A percentile compares a stretch with the other conserved stretches of the same genome.
These are phyloP conservation scores for Boulengeromyrus knoepffleri DNA, from an alignment of 2,113 vertebrate species.

Conservation along the genomic window DNA sequence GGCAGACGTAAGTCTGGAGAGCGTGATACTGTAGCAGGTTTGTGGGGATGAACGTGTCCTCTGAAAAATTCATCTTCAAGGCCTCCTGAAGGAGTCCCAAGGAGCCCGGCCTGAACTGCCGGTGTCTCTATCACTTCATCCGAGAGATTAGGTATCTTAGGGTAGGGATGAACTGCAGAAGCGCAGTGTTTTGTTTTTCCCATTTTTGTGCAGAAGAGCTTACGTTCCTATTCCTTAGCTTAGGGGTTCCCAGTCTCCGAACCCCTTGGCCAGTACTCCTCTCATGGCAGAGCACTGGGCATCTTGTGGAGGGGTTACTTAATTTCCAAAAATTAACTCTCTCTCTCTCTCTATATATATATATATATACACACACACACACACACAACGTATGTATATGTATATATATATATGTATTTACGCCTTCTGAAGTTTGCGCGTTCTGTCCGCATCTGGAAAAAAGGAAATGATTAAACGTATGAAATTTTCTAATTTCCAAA, in stretches of 20 bases:
- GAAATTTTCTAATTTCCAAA: no score
- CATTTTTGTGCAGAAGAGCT: not conserved
- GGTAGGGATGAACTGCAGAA: not conserved
- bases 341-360: no score
- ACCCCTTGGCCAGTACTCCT: not conserved
- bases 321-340: not conserved
- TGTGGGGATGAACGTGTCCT: not conserved
- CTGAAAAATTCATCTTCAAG: not conserved
- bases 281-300: not conserved
- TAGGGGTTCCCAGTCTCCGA: not conserved
- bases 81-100: not conserved
- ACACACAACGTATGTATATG: no score
- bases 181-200: not conserved
- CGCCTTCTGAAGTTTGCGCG: no score
- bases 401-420: no score
- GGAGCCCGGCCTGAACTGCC: not conserved
- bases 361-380: no score
- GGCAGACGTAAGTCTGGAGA: not conserved
- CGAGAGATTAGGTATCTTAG: not conserved
- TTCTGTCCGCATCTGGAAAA: no score
- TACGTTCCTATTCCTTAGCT: not conserved
- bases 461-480: not conserved
- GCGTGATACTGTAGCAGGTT: not conserved
- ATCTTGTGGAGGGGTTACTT: not conserved
- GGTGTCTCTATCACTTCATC: not conserved